Conservation (phyloP, 1,140 invertebrate species). For the Drusus annulatus region DNA sequence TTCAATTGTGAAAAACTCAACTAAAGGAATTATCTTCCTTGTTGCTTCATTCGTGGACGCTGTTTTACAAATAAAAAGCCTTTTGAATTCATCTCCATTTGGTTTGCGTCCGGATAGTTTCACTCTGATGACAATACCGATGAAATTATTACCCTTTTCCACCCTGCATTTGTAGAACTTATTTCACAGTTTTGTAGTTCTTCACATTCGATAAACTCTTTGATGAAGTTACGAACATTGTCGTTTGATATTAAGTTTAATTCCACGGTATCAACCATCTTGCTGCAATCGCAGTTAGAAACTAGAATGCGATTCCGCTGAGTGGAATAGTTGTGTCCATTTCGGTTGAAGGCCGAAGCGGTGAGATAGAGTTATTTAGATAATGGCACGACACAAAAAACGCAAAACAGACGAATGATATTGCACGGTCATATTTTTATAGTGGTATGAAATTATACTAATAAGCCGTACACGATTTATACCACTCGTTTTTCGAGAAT, state of each 20-base stretch:
- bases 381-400: too few relatives aligned
- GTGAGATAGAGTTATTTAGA: too few relatives aligned
- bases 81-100: slow-evolving; percentile 3
- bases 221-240: neutral
- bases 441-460: neutral
- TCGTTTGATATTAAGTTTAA: slow-evolving; percentile 8
- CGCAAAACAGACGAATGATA: too few relatives aligned
- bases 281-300: neutral
- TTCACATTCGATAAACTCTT: slow-evolving; percentile 1
- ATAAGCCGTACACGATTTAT: neutral
- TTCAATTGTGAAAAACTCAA: slow-evolving; percentile 15
- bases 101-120: slow-evolving; percentile 6
- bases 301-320: neutral
- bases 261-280: neutral
- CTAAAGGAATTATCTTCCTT: slow-evolving; percentile 3
- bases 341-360: too few relatives aligned
- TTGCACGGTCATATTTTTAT: too few relatives aligned
- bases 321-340: too few relatives aligned
- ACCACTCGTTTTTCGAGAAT: neutral
- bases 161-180: neutral
- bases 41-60: neutral
- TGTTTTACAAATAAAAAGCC: slow-evolving; percentile 21
- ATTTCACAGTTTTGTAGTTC: neutral
- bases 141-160: slow-evolving; percentile 32
- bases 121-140: slow-evolving; percentile 11